Evolutionary conservation across 2,888 invertebrate species (phyloP), one percentile per base, ranked within the genome.

Genomic region (Nemurella pictetii): DNA sequence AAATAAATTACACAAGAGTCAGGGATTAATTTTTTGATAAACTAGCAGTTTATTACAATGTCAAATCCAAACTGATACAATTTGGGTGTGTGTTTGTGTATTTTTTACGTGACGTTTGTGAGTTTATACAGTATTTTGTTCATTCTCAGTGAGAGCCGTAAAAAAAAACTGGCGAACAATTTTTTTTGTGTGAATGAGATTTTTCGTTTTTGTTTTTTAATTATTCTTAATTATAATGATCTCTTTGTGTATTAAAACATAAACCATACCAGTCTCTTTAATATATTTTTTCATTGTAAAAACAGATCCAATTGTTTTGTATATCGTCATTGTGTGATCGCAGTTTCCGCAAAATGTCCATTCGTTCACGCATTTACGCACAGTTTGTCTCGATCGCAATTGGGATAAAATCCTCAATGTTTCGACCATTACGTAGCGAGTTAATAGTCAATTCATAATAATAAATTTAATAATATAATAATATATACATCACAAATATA

Each of bases 41-140:
- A 88, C 88, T 88, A 88, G 87, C 86, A 87, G 88, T 88, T 88
- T 88, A 88, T 87, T 88, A 88, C 88, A 88, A 87, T 88, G 87
- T 87, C 87, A 87, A 87, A 87, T 87, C 87, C 86, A 87, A 87
- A 87, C 87, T 87, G 87, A 87, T 87, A 87, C 87, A 87, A 87
- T 87, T 87, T 87, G 88, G 87, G 87, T 87, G 86, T 86, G 86
- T 86, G 87, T 86, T 55, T 55, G 2, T 15, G 9, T 55, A 55
- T 55, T 55, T 55, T 55, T 20, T 55, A 55, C 55, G 55, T 55
- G 55, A 55, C 55, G 9, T 55, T 7, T 55, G 55, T 55, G 9
- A 55, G 55, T 55, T 12, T 55, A 55, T 55, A 55, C 86, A 87
- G 84, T 87, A 85, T 85, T 86, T 83, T 83, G 85, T 86, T 84